Conservation (phyloP, 2,888 invertebrate genomes). For the Brachynemurus nebulosus region DNA sequence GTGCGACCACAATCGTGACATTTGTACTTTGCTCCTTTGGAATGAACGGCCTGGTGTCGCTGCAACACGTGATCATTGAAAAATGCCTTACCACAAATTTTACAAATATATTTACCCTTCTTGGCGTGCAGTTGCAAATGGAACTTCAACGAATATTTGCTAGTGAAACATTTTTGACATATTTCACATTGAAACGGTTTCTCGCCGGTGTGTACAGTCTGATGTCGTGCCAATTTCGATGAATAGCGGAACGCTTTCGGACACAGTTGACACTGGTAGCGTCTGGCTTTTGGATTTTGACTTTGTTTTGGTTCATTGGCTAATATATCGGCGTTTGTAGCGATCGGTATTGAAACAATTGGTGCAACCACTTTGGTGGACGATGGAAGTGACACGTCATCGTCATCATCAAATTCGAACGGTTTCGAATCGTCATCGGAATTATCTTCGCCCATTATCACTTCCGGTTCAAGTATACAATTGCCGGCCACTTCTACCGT, state of each 20-base stretch:
- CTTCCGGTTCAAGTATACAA: background rate
- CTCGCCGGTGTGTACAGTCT: conserved; percentile 20
- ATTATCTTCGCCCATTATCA: background rate
- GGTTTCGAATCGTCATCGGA: background rate
- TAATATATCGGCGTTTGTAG: too few species aligned
- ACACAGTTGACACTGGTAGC: conserved; percentile 20
- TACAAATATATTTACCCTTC: conserved; percentile 36
- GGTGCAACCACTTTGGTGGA: background rate
- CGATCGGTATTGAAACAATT: too few species aligned
- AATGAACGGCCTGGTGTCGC: conserved; percentile 36
- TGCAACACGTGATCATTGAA: conserved; percentile 37
- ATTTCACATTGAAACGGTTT: conserved; percentile 29
- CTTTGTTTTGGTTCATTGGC: background rate
- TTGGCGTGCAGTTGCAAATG: conserved; percentile 40
- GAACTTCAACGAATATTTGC: conserved; percentile 35
- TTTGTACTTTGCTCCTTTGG: background rate
- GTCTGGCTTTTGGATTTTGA: conserved; percentile 11
- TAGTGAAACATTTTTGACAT: conserved; percentile 38
- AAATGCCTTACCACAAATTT: conserved; percentile 39
- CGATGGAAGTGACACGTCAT: background rate
- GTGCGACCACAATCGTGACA: background rate
- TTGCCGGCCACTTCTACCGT: background rate
- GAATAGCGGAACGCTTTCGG: conserved; percentile 20
- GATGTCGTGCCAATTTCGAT: conserved; percentile 20
- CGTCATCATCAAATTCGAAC: background rate